Evolutionary conservation across 2,888 invertebrate species (phyloP).

Genomic region (Hirudinaria manillensis): DNA sequence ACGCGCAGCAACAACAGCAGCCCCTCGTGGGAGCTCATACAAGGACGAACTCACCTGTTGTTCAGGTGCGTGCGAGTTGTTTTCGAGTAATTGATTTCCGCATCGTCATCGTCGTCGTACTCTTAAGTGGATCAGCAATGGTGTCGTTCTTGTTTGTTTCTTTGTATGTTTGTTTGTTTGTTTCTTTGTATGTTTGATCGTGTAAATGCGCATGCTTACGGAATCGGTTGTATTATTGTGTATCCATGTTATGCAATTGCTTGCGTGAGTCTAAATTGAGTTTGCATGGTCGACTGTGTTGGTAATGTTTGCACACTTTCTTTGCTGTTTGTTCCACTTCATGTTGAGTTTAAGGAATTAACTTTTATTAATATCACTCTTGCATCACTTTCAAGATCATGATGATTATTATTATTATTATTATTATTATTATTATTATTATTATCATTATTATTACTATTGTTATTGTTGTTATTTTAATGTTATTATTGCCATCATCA

Average conservation of each 20-base stretch:
- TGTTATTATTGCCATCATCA: too few relatives aligned
- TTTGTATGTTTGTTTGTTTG: constrained; percentile 6
- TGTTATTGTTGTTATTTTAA: too few relatives aligned
- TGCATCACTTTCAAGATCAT: too few relatives aligned
- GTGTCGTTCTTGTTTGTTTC: background rate
- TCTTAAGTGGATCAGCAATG: background rate
- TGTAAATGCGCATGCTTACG: background rate
- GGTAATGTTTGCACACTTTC: background rate
- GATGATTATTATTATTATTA: too few relatives aligned
- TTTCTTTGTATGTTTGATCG: background rate
- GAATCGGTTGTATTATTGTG: background rate
- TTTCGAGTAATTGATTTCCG: background rate
- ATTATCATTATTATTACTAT: too few relatives aligned
- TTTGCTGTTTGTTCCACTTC: background rate
- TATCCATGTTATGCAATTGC: background rate
- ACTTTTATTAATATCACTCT: background rate
- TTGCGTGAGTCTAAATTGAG: background rate
- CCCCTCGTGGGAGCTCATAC: background rate
- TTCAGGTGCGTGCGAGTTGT: background rate
- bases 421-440: too few relatives aligned
- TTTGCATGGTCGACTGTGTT: background rate
- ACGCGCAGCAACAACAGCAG: background rate
- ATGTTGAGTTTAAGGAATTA: background rate
- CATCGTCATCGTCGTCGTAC: background rate
- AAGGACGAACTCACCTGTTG: constrained; percentile 12